Percentiles rank a stretch among this genome's conserved stretches.
These are phyloP conservation scores for Chouioia cunea DNA, from an alignment of 2,888 invertebrate genomes.

Conservation along the genomic window DNA sequence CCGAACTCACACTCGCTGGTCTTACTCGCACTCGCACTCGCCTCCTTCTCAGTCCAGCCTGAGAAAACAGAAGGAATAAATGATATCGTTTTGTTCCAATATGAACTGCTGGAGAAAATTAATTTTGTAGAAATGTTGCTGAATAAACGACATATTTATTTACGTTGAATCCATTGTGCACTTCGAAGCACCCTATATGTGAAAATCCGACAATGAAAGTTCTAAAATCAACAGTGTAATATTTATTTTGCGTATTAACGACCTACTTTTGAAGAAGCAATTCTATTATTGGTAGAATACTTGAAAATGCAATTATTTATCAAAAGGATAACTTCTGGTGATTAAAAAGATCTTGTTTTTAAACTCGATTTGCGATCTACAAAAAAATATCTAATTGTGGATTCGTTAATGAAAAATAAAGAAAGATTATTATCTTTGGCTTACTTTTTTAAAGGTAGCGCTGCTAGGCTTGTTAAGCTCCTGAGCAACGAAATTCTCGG, in stretches of 20 bases:
- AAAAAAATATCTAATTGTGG: neutral
- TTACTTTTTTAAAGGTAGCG: slow-evolving; percentile 39
- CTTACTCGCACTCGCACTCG: slow-evolving; percentile 83
- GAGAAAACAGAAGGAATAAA: neutral
- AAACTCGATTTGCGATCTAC: too few relatives aligned
- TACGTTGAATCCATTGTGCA: too few relatives aligned
- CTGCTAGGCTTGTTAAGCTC: slow-evolving; percentile 1
- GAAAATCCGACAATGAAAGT: too few relatives aligned
- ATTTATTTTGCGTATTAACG: too few relatives aligned
- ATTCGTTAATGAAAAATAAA: neutral
- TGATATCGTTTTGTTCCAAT: slow-evolving; percentile 28
- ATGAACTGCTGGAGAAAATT: neutral
- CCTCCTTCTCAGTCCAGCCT: slow-evolving; percentile 70
- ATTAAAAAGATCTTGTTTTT: too few relatives aligned
- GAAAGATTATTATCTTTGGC: neutral
- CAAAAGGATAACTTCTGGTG: too few relatives aligned
- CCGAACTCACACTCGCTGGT: slow-evolving; percentile 70
- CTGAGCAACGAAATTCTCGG: neutral
- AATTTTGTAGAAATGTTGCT: neutral
- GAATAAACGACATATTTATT: neutral
- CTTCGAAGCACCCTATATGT: too few relatives aligned
- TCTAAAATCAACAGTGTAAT: too few relatives aligned
- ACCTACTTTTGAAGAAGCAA: too few relatives aligned
- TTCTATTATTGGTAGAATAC: too few relatives aligned
- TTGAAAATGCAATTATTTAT: too few relatives aligned